Percentiles rank a stretch among this genome's conserved stretches.
Conservation (phyloP, 2,888 invertebrate species). For the Drosophila kuntzei region DNA sequence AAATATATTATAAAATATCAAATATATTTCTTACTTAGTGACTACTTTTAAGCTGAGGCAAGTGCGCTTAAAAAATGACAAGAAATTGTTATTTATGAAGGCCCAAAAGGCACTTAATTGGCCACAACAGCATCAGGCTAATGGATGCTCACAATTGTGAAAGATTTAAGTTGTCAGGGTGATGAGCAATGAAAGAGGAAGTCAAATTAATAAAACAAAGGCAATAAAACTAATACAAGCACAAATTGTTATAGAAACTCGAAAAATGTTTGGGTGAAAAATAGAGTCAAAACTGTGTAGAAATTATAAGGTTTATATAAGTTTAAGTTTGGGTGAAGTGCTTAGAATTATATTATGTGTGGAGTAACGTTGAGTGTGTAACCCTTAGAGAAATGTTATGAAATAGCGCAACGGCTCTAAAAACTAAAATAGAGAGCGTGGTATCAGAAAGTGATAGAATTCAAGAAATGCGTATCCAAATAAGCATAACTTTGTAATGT, state of each 20-base stretch:
- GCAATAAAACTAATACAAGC: conserved; percentile 7
- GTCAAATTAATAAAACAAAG: conserved; percentile 6
- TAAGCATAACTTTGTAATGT: no score
- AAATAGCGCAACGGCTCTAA: no score
- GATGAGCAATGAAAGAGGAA: conserved; percentile 16
- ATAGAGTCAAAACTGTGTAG: neutral
- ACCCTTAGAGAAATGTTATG: no score
- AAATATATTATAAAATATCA: conserved; percentile 5
- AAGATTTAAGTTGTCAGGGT: conserved; percentile 43
- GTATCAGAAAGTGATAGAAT: no score
- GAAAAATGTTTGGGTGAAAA: neutral
- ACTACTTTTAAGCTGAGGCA: conserved; percentile 8
- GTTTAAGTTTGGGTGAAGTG: neutral
- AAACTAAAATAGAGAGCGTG: no score
- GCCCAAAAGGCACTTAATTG: conserved; percentile 63
- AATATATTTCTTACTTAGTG: conserved; percentile 9
- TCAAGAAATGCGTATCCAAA: no score
- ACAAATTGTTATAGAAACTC: conserved; percentile 16
- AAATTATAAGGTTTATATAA: neutral
- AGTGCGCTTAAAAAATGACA: conserved; percentile 28
- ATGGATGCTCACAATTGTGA: conserved; percentile 41
- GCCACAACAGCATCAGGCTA: conserved; percentile 44
- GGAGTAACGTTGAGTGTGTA: no score
- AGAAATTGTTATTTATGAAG: conserved; percentile 62
- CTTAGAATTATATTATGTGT: no score